Evolutionary conservation across 2,113 vertebrate species (phyloP).

Genomic region (Halichoeres trimaculatus): DNA sequence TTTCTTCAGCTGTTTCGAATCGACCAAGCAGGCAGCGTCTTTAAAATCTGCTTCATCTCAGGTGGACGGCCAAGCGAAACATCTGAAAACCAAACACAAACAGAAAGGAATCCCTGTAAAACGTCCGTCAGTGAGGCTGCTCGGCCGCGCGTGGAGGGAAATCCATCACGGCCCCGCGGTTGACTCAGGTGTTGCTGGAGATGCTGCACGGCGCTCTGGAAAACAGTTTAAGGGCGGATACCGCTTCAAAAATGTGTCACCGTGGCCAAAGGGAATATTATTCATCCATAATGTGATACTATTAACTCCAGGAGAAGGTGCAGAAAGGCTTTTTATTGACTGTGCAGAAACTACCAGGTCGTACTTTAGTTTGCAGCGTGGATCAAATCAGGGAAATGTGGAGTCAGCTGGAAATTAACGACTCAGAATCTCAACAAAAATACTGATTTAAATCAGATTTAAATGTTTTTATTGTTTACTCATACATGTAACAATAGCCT

Average conservation of each 20-base stretch:
- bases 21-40: constrained; percentile 35
- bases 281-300: constrained; percentile 2
- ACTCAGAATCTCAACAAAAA: no score
- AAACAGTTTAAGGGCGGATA: constrained; percentile 19
- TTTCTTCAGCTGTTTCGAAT: constrained; percentile 57
- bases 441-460: no score
- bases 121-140: constrained; percentile 4
- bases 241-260: constrained; percentile 6
- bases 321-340: background rate
- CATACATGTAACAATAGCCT: no score
- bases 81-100: constrained; percentile 41
- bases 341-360: background rate
- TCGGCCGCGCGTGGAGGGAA: constrained; percentile 1
- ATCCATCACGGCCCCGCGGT: constrained; percentile 33
- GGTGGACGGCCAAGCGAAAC: constrained; percentile 28
- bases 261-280: constrained; percentile 24
- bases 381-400: no score
- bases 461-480: no score
- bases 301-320: background rate
- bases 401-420: no score
- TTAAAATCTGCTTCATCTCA: constrained; percentile 57
- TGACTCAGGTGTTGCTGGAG: constrained; percentile 53
- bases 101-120: constrained; percentile 40
- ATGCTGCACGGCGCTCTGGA: constrained; percentile 30
- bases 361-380: background rate